These are phyloP conservation scores for Mormyrus lacerda DNA, from an alignment of 2,113 vertebrate species.

Conservation along the genomic window DNA sequence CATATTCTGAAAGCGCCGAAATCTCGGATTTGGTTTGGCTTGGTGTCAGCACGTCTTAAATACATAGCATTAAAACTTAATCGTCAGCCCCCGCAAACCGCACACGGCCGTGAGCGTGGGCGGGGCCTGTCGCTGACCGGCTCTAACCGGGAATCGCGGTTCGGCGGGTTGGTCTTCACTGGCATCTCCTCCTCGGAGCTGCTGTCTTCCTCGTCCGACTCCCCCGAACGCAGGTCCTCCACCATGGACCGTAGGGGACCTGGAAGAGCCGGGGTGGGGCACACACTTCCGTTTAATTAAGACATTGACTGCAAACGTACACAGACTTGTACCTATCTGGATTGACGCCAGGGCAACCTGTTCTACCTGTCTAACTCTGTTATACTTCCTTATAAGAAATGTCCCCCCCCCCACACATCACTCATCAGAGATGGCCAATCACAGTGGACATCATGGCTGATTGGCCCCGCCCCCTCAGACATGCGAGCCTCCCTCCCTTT, in stretches of 20 bases:
- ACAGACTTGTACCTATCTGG: not conserved
- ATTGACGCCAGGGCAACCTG: not conserved
- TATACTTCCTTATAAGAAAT: not conserved
- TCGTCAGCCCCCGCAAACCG: not conserved
- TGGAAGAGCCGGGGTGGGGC: conserved; percentile 35
- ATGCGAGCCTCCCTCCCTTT: not conserved
- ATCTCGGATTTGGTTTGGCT: not conserved
- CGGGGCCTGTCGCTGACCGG: not conserved
- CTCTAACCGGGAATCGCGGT: conserved; percentile 81
- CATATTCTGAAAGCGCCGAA: not conserved
- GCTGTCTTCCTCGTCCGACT: conserved; percentile 90
- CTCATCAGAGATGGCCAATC: not conserved
- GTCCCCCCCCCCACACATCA: not conserved
- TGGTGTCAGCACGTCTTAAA: not conserved
- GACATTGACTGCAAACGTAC: not conserved
- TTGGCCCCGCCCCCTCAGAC: not conserved
- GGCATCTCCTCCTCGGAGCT: conserved; percentile 84
- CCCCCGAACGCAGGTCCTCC: conserved; percentile 89
- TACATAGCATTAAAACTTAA: not conserved
- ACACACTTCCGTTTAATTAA: not conserved
- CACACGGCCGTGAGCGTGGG: not conserved
- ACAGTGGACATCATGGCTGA: not conserved
- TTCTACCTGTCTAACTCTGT: not conserved
- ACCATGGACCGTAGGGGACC: conserved; percentile 93
- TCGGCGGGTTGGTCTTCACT: conserved; percentile 75